These are phyloP conservation scores for Acromyrmex echinatior DNA, from an alignment of 1,140 invertebrate species.

Conservation along the genomic window DNA sequence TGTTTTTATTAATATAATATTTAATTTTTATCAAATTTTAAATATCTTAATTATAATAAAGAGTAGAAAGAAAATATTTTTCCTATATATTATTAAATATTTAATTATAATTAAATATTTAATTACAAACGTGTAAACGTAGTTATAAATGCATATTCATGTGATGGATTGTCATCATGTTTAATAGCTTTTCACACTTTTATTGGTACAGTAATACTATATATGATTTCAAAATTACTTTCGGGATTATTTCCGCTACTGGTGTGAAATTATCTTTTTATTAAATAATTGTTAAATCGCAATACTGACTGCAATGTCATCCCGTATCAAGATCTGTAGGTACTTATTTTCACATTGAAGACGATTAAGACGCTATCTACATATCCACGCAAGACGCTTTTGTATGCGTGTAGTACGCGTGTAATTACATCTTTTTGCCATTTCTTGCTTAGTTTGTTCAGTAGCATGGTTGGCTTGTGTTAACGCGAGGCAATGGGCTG, in stretches of 20 bases:
- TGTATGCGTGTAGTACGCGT: conserved; percentile 1
- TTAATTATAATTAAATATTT: neutral
- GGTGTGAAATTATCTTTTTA: conserved; percentile 13
- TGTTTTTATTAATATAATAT: neutral
- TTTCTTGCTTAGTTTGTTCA: conserved; percentile 34
- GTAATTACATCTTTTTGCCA: conserved; percentile 52
- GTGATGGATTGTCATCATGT: neutral
- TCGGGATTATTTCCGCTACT: conserved; percentile 29
- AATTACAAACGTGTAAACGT: neutral
- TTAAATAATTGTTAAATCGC: conserved; percentile 23
- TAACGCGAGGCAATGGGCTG: conserved; percentile 28
- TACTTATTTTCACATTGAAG: conserved; percentile 14
- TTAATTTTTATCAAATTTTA: conserved; percentile 15
- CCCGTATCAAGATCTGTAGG: neutral
- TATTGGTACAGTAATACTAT: neutral
- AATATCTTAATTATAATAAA: neutral
- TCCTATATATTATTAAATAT: neutral
- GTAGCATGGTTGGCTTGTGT: conserved; percentile 29
- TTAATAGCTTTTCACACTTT: conserved; percentile 10
- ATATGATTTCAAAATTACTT: neutral
- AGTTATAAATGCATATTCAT: neutral
- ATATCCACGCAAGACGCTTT: neutral
- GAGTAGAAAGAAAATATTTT: neutral
- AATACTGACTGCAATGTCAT: neutral
- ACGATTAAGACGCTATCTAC: conserved; percentile 27